Evolutionary conservation across 2,888 invertebrate species (phyloP), one percentile per base, ranked within the genome.

Genomic region (Dynastes grantii): DNA sequence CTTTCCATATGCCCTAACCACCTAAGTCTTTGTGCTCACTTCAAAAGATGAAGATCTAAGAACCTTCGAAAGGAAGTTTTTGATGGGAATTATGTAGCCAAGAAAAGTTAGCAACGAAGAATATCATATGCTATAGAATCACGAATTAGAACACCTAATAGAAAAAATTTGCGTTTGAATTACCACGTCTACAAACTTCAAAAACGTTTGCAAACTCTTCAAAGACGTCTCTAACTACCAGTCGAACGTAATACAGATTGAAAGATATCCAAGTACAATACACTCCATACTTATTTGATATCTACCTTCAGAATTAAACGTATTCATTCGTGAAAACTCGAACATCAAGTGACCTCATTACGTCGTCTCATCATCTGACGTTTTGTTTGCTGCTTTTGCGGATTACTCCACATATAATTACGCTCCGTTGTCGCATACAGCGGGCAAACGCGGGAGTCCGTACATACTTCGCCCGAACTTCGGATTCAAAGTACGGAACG

Each of bases 361-460:
- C 29, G 75, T 53, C 64, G 76, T 64, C 63, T 45, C 8, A 45
- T 51, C 63, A 64, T 70, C 70, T 53, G 70, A 70, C 70, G 70
- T 70, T 70, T 70, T n/a, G 29, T 53, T 70, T 51, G 70, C 51
- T 53, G 45, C 70, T 51, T 51, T 51, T 27, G n/a, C 51, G 51
- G 70, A 70, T 70, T 70, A 53, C 27, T 51, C 29, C 70, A 70
- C 53, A 70, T 70, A 70, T 70, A 70, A 70, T 70, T 70, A 49
- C 70, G 32, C 29, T 5, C 51, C 53, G 45, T 8, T 1, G 32
- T 32, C 45, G 45, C 45, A 45, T 8, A 8, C 8, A 45, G 45
- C 9, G 45, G 11, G 45, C 45, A 11, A 9, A 45, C 45, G 8
- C 45, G 45, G 29, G 13, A 51, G 71, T 53, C 55, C 71, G 71